Conservation (phyloP, 2,797 vertebrate genomes). For the Ptychobarbus kaznakovi region DNA sequence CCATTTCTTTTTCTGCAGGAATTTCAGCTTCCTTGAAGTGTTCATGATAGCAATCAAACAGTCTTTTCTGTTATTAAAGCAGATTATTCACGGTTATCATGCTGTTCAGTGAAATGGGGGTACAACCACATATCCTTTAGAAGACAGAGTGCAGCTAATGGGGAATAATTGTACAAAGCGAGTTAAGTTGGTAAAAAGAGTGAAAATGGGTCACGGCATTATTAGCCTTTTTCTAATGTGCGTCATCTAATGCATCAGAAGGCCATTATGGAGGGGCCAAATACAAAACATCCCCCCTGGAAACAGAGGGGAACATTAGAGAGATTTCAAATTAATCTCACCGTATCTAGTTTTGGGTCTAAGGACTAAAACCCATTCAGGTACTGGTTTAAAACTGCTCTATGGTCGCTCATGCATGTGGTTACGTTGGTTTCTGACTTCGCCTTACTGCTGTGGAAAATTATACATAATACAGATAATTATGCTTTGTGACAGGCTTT, state of each 20-base stretch:
- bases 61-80: constrained; percentile 38
- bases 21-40: constrained; percentile 24
- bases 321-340: constrained; percentile 11
- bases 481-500: constrained; percentile 22
- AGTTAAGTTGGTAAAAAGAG: constrained; percentile 26
- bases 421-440: not conserved
- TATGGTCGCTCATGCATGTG: not conserved
- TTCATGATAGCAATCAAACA: constrained; percentile 34
- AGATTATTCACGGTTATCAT: constrained; percentile 24
- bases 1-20: not conserved
- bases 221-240: constrained; percentile 50
- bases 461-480: constrained; percentile 24
- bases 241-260: constrained; percentile 38
- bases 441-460: not conserved
- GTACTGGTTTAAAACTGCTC: constrained; percentile 5
- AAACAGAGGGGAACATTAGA: constrained; percentile 28
- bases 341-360: not conserved
- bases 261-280: constrained; percentile 28
- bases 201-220: constrained; percentile 50
- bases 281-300: constrained; percentile 25
- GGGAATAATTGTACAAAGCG: constrained; percentile 26
- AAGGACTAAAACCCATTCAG: not conserved
- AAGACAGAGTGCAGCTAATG: constrained; percentile 10
- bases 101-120: not conserved
- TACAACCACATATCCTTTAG: constrained; percentile 13